Conservation (phyloP, 2,113 vertebrate genomes). For the Dicentrarchus labrax region DNA sequence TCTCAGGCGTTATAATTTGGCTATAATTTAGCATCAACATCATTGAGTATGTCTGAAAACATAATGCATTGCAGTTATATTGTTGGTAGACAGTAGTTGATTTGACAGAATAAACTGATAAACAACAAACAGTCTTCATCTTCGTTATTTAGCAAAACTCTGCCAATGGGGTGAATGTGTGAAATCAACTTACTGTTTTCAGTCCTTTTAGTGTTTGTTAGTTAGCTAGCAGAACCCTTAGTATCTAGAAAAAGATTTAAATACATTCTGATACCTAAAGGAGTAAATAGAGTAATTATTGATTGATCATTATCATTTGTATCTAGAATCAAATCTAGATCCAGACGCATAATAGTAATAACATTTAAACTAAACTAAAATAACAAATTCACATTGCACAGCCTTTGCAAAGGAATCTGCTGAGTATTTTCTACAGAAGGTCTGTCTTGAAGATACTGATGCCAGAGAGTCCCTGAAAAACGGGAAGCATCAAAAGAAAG, state of each 20-base stretch:
- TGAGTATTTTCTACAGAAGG: not conserved
- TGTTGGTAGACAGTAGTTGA: not conserved
- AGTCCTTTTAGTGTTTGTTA: not conserved
- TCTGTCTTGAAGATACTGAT: not conserved
- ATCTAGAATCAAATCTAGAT: not conserved
- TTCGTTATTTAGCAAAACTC: not conserved
- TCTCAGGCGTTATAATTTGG: not conserved
- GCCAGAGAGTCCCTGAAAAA: not conserved
- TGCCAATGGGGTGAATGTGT: not conserved
- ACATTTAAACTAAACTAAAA: not conserved
- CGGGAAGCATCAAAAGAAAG: not conserved
- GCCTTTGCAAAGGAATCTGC: not conserved
- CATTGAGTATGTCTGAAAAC: not conserved
- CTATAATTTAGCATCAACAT: slow-evolving; percentile 2
- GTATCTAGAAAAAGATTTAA: no score
- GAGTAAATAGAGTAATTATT: no score
- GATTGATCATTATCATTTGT: not conserved
- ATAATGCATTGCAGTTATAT: not conserved
- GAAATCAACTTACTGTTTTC: not conserved
- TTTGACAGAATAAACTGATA: not conserved
- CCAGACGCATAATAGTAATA: not conserved
- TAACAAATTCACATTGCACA: not conserved
- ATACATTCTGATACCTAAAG: no score
- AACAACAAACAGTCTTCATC: not conserved
- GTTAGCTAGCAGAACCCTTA: not conserved